Evolutionary conservation across 2,888 invertebrate genomes (phyloP), one percentile per base, ranked within the genome.

Genomic region (Sinhomidia bicolor): DNA sequence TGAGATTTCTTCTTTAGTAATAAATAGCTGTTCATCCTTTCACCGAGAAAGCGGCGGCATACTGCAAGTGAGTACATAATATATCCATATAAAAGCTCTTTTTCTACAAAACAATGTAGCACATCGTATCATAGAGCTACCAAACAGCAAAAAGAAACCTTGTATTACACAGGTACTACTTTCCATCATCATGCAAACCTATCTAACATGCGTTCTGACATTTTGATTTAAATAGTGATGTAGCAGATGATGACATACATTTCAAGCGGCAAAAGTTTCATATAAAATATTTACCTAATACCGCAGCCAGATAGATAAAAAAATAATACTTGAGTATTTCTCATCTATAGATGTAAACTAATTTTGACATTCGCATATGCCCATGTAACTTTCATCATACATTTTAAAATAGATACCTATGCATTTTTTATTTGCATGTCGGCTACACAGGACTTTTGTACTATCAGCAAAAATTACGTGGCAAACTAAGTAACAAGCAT

Each of bases 401-500:
- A 7, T 36, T 44, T 74, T 36, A n/a, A 1, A 65, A 29, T 32
- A 65, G 6, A 1, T 29, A 65, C 32, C 9, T 71, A n/a, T 41
- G 20, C 17, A 20, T 65, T 26, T 65, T 41, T 71, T 36, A 41
- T 44, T 71, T 41, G 71, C 36, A 71, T 71, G 44, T 41, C 4
- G 23, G 36, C 14, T 68, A 5, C 12, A n/a, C 17, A 71, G 1
- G 41, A 71, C 36, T 47, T 71, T 20, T 26, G 47, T 44, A n/a
- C n/a, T n/a, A 44, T 74, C 7, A 44, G 44, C 71, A 74, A 44
- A 74, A 44, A 74, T 44, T 74, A 74, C 44, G 10, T 74, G 44
- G 44, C 17, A 47, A 26, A 54, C n/a, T 44, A 79, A 81, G 65
- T 65, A 57, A 74, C 51, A 74, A 44, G 57, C 60, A 84, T 78